Evolutionary conservation across 2,888 invertebrate species (phyloP).

Genomic region (Cepaea hortensis): DNA sequence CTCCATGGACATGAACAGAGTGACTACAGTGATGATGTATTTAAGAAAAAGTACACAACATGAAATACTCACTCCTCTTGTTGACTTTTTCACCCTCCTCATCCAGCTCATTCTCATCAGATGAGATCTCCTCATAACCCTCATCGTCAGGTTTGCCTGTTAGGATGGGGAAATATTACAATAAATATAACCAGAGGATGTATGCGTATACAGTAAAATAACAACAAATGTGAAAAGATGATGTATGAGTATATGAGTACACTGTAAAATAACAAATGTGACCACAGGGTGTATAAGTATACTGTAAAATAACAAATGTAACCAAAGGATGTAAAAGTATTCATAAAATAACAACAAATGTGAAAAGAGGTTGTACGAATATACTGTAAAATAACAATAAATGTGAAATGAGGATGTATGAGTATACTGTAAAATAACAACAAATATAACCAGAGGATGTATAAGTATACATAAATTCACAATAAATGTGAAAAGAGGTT

Average conservation of each 20-base stretch:
- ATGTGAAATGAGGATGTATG: neutral
- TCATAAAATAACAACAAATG: neutral
- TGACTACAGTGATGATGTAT: no score
- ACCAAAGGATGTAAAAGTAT: neutral
- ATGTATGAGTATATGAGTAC: neutral
- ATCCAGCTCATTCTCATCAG: constrained; percentile 68
- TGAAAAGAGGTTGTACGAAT: neutral
- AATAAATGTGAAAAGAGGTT: neutral
- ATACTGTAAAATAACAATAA: neutral
- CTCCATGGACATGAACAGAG: no score
- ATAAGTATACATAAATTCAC: neutral
- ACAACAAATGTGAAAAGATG: neutral
- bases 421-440: neutral
- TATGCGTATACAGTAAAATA: neutral
- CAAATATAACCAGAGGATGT: neutral
- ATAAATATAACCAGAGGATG: neutral
- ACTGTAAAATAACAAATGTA: neutral
- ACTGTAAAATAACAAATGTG: neutral
- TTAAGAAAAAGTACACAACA: no score
- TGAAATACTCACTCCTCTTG: constrained; percentile 50
- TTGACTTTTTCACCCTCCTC: constrained; percentile 55
- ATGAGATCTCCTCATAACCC: constrained; percentile 70
- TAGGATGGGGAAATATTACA: neutral
- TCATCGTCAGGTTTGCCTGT: constrained; percentile 52
- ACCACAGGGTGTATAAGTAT: neutral